These are phyloP conservation scores for Camptogramma bilineatum DNA, from an alignment of 2,888 invertebrate genomes.

Conservation along the genomic window DNA sequence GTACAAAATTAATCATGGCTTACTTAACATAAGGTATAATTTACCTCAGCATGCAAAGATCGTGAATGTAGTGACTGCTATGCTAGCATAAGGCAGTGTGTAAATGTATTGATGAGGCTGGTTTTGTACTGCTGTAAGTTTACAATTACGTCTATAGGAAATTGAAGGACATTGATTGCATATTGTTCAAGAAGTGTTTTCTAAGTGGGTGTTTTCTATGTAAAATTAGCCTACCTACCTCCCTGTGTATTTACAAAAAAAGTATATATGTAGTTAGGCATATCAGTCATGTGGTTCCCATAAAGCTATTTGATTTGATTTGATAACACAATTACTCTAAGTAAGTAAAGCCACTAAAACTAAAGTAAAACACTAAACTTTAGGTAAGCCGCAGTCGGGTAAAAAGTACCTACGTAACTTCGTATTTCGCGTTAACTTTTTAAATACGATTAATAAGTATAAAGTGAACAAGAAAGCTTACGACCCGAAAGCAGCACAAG, in stretches of 20 bases:
- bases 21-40: background rate
- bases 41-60: background rate
- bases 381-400: too few relatives aligned
- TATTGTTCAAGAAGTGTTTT: background rate
- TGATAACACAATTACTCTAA: too few relatives aligned
- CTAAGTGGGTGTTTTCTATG: too few relatives aligned
- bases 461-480: constrained; percentile 1
- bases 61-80: background rate
- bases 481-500: constrained; percentile 13
- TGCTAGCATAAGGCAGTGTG: background rate
- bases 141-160: background rate
- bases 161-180: constrained; percentile 15
- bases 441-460: background rate
- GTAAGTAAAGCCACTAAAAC: too few relatives aligned
- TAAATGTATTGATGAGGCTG: background rate
- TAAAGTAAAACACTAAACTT: too few relatives aligned
- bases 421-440: background rate
- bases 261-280: too few relatives aligned
- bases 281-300: too few relatives aligned
- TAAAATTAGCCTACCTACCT: too few relatives aligned
- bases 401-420: too few relatives aligned
- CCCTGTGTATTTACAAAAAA: too few relatives aligned
- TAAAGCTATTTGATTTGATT: too few relatives aligned
- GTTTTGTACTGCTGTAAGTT: background rate
- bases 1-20: background rate